Evolutionary conservation across 2,113 vertebrate genomes (phyloP).

Genomic region (Xiphias gladius): DNA sequence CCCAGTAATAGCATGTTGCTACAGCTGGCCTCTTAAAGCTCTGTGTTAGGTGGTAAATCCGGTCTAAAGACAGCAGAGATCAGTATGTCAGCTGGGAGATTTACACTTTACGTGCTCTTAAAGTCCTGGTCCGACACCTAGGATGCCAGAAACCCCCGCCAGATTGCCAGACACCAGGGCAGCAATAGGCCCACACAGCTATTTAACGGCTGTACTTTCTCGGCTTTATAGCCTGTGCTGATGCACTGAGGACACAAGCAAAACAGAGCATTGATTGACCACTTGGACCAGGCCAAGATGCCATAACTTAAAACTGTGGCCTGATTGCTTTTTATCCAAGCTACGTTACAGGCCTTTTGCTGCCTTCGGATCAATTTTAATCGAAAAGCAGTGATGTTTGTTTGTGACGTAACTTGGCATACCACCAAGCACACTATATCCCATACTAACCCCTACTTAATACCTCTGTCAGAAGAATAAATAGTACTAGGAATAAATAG

Average conservation of each 20-base stretch:
- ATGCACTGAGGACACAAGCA: conserved; percentile 70
- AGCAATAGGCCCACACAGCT: conserved; percentile 50
- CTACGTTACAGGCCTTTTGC: conserved; percentile 48
- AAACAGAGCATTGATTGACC: conserved; percentile 76
- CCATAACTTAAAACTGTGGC: conserved; percentile 64
- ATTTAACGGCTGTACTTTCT: conserved; percentile 71
- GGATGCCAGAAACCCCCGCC: conserved; percentile 65
- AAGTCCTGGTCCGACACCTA: conserved; percentile 58
- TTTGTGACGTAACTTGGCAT: conserved; percentile 44
- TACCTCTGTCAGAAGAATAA: background rate
- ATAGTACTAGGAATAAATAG: background rate
- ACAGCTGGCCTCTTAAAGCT: conserved; percentile 46
- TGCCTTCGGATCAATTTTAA: conserved; percentile 52
- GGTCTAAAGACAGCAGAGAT: conserved; percentile 53
- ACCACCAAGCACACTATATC: conserved; percentile 24
- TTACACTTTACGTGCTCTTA: conserved; percentile 76
- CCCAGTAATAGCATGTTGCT: conserved; percentile 20
- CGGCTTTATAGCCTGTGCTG: conserved; percentile 69
- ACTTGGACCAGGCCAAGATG: conserved; percentile 64
- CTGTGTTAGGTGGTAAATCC: conserved; percentile 63
- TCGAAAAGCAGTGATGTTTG: conserved; percentile 41
- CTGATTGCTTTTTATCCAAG: conserved; percentile 68
- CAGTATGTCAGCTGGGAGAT: conserved; percentile 64
- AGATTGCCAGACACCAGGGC: conserved; percentile 66
- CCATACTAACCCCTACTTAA: conserved; percentile 1